Base-by-base conservation (phyloP, 2,888 invertebrate genomes). In the Andrena trimmerana region DNA sequence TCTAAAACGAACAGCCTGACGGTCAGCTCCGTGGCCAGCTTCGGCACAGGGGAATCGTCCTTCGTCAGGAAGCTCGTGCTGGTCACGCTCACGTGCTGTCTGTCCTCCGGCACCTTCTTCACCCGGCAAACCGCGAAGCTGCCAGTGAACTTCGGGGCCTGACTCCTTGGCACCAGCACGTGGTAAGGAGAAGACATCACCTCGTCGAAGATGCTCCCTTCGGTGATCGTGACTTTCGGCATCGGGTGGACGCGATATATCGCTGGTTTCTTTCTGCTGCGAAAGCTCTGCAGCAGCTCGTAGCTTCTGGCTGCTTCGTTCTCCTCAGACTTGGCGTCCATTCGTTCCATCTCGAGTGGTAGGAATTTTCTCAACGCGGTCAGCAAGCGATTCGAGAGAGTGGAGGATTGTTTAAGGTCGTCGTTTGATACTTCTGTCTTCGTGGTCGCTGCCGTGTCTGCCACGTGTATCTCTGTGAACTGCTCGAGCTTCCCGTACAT, bases 401-500 rank as follows among this genome's bases (percentile, higher is more conserved):
- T 29, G n/a, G 16, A 1, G 0, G 31, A 5, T 4, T 63, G n/a
- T 0, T 31, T 6, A 1, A 8, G 4, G 42, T 60, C 5, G 36
- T 69, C 31, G 0, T 57, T 27, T 0, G 24, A 33, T 4, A 8
- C 7, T 6, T 76, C 63, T 16, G 8, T 33, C 31, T 16, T 60
- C 6, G 36, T 10, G 2, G n/a, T 75, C 16, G 29, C 31, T 6
- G 33, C 24, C 16, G 66, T 29, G 29, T 84, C 71, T 5, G 75
- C 68, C 20, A 88, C 81, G 48, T 90, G 90, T 24, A 96, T 92
- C 92, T 96, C 96, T 2, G 96, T 96, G 72, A 95, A 94, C 89
- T 96, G 95, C 86, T 95, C 95, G 27, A 96, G 93, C 52, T 94
- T 93, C n/a, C 96, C 96, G 74, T 95, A 96, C 8, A 92, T 92